Evolutionary conservation across 2,113 vertebrate genomes (phyloP).

Genomic region (Seriola dumerili): DNA sequence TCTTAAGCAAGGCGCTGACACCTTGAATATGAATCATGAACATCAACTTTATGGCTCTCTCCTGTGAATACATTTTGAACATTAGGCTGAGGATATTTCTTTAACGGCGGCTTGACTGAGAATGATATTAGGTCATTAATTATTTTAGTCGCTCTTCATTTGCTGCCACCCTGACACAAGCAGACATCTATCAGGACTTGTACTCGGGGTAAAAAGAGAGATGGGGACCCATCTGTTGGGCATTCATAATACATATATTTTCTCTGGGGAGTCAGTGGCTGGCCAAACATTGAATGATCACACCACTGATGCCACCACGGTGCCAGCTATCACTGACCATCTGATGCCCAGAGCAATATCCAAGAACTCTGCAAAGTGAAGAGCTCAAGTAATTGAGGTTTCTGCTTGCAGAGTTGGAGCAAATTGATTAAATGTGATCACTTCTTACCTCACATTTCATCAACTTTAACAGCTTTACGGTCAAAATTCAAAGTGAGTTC

Average conservation of each 20-base stretch:
- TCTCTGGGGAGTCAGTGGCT: slow-evolving; percentile 59
- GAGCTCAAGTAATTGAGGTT: slow-evolving; percentile 39
- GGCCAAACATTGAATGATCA: slow-evolving; percentile 68
- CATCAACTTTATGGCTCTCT: slow-evolving; percentile 61
- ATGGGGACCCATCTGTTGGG: slow-evolving; percentile 71
- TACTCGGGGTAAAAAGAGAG: slow-evolving; percentile 42
- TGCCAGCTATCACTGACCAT: slow-evolving; percentile 70
- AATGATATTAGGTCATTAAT: slow-evolving; percentile 62
- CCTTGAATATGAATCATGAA: slow-evolving; percentile 62
- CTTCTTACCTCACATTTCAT: slow-evolving; percentile 26
- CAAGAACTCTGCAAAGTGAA: slow-evolving; percentile 61
- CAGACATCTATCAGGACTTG: slow-evolving; percentile 62
- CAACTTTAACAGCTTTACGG: slow-evolving; percentile 2
- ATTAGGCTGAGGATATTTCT: slow-evolving; percentile 63
- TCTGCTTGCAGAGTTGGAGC: slow-evolving; percentile 21
- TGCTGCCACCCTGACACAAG: slow-evolving; percentile 57
- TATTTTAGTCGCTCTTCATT: slow-evolving; percentile 60
- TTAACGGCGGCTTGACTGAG: slow-evolving; percentile 48
- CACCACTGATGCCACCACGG: slow-evolving; percentile 51
- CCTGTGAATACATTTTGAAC: slow-evolving; percentile 66
- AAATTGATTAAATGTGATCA: slow-evolving; percentile 23
- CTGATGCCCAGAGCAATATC: slow-evolving; percentile 64
- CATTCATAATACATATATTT: slow-evolving; percentile 62
- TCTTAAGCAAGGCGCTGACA: slow-evolving; percentile 60
- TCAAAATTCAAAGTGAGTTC: background rate